Percentiles rank a stretch among this genome's conserved stretches.
phyloP scores from a whole-genome alignment of 1,140 invertebrate genomes.

The Brachionus rotundiformis region DNA sequence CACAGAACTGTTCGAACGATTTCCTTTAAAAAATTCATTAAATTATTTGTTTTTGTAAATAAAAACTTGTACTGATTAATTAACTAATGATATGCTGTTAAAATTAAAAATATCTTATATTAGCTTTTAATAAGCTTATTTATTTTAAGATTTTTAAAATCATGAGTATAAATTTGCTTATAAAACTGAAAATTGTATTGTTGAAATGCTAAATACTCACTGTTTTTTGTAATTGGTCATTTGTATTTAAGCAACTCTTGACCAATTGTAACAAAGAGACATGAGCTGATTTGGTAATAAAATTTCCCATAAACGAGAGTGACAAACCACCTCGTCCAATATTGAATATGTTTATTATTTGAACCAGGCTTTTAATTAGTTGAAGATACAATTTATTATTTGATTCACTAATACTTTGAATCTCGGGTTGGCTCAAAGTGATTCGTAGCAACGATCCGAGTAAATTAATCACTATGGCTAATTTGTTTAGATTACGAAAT shows the following conservation, averaged over 20 bases:
- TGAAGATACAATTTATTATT: background rate
- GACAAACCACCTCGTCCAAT: conserved; percentile 39
- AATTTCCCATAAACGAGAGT: conserved; percentile 41
- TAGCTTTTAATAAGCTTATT: too few relatives aligned
- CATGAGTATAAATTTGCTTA: background rate
- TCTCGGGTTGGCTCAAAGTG: background rate
- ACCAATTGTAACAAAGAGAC: conserved; percentile 32
- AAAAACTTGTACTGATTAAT: background rate
- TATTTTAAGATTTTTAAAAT: too few relatives aligned
- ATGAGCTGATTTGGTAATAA: conserved; percentile 48
- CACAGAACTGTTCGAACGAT: conserved; percentile 9
- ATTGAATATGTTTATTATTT: conserved; percentile 47
- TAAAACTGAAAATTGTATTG: too few relatives aligned
- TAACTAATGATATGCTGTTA: too few relatives aligned
- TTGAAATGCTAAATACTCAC: background rate
- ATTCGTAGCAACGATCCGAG: conserved; percentile 1
- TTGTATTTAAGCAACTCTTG: conserved; percentile 14
- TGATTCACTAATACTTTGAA: background rate
- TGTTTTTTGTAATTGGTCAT: background rate
- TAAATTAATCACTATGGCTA: conserved; percentile 30
- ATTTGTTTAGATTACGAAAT: conserved; percentile 45
- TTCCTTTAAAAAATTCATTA: conserved; percentile 3
- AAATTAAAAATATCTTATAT: too few relatives aligned
- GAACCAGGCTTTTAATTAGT: conserved; percentile 41
- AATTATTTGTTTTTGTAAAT: background rate